Evolutionary conservation across 2,888 invertebrate species (phyloP).

Genomic region (Hypolimnas misippus): DNA sequence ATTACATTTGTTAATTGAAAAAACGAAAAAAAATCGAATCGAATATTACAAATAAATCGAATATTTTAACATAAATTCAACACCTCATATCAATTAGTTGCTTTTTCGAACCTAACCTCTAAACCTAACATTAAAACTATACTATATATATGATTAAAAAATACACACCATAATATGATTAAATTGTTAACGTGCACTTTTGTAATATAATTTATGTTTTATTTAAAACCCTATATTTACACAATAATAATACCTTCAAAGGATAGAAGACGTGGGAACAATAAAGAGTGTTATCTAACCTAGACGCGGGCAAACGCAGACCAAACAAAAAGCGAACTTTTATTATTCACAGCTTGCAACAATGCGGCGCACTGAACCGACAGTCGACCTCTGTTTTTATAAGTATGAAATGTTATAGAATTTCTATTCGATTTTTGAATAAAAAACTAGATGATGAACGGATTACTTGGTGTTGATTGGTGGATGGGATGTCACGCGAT

Average conservation of each 20-base stretch:
- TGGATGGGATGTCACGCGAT: neutral
- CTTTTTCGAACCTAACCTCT: no score
- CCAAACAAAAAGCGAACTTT: conserved; percentile 49
- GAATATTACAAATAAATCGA: no score
- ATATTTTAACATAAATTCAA: no score
- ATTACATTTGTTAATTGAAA: no score
- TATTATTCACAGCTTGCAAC: conserved; percentile 50
- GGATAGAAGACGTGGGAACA: conserved; percentile 5
- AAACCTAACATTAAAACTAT: no score
- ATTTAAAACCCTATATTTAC: neutral
- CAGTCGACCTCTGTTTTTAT: conserved; percentile 9
- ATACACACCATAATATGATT: no score
- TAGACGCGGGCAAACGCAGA: conserved; percentile 11
- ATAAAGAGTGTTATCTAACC: conserved; percentile 8
- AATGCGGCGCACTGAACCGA: conserved; percentile 9
- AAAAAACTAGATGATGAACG: neutral
- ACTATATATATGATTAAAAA: no score
- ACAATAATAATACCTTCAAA: conserved; percentile 3
- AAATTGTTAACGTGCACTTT: neutral
- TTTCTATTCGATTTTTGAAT: neutral
- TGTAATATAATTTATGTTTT: neutral
- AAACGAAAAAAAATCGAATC: no score
- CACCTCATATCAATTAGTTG: no score
- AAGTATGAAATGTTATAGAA: conserved; percentile 6
- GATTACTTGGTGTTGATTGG: neutral